A percentile compares a stretch with the other conserved stretches of the same genome.
Evolutionary conservation across 2,113 vertebrate genomes (phyloP).

Genomic region (Pyrgilauda ruficollis): DNA sequence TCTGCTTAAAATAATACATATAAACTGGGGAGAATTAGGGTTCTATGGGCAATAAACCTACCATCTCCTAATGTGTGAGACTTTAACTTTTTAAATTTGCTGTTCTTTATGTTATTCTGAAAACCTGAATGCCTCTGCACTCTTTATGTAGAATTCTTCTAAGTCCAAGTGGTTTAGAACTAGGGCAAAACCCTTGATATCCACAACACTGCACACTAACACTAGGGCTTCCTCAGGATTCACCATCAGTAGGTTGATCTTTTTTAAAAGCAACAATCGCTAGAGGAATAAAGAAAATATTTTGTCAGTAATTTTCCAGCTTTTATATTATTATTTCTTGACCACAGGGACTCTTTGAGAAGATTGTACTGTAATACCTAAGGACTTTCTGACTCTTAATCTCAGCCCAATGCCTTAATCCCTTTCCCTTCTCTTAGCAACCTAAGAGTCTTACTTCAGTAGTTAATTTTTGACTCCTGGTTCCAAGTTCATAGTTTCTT

Average conservation of each 20-base stretch:
- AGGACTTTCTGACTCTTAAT: background rate
- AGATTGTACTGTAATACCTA: background rate
- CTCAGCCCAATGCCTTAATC: background rate
- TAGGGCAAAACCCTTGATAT: background rate
- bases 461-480: background rate
- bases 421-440: background rate
- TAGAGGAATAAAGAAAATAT: background rate
- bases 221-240: background rate
- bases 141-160: background rate
- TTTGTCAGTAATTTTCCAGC: background rate
- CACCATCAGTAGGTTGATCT: background rate
- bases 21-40: background rate
- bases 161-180: background rate
- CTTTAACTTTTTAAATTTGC: background rate
- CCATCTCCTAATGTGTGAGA: background rate
- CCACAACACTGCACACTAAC: accelerated
- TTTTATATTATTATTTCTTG: background rate
- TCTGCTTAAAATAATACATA: background rate
- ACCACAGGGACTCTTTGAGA: background rate
- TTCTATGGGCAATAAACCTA: background rate
- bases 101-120: background rate
- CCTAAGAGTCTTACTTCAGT: background rate
- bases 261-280: background rate
- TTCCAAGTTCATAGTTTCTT: background rate
- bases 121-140: background rate